Conservation (phyloP, 64 coral and sea anemone genomes). For the Actinia equina region DNA sequence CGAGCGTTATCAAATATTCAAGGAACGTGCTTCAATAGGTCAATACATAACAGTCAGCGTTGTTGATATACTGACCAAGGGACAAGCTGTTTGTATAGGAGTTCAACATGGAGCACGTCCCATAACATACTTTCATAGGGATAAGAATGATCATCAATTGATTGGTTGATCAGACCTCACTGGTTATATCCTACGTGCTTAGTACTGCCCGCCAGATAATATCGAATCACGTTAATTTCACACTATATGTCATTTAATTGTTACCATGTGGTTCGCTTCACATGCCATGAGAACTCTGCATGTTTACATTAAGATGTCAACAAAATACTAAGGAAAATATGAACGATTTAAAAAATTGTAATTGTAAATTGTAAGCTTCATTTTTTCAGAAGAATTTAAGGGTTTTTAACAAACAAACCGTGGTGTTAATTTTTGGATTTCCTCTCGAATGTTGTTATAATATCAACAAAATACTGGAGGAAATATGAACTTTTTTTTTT, state of each 20-base stretch:
- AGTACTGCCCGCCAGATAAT: too few species aligned
- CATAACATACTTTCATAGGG: not conserved
- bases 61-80: not conserved
- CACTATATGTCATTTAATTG: not conserved
- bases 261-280: not conserved
- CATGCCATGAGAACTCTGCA: not conserved
- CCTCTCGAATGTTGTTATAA: too few species aligned
- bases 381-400: too few species aligned
- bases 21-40: not conserved
- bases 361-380: too few species aligned
- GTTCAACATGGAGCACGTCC: not conserved
- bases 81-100: not conserved
- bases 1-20: not conserved
- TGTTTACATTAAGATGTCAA: not conserved
- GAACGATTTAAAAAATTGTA: not conserved
- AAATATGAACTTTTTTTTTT: too few species aligned
- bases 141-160: too few species aligned
- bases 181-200: too few species aligned
- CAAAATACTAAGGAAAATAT: not conserved
- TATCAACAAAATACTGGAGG: too few species aligned
- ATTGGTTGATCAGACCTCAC: too few species aligned
- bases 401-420: too few species aligned
- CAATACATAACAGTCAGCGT: not conserved
- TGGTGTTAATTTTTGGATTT: not conserved
- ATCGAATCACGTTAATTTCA: not conserved